Evolutionary conservation across 2,888 invertebrate genomes (phyloP).

Genomic region (Aproaerema taeniolella): DNA sequence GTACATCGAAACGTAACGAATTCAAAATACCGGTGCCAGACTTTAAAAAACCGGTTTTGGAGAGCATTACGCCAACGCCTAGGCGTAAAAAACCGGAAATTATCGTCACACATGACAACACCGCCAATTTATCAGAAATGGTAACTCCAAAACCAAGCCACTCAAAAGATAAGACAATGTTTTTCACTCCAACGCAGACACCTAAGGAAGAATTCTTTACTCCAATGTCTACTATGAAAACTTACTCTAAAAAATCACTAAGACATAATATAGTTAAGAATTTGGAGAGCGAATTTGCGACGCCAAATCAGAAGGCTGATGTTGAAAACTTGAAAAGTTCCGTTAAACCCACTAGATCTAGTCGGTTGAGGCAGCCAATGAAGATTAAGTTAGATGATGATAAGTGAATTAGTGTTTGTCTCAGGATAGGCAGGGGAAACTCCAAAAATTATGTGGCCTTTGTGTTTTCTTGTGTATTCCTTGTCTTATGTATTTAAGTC

Average conservation of each 20-base stretch:
- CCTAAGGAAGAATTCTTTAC: slow-evolving; percentile 55
- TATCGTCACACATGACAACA: slow-evolving; percentile 22
- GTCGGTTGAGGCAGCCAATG: too few relatives aligned
- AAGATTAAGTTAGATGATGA: too few relatives aligned
- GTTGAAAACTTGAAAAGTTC: neutral
- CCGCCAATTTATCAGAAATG: neutral
- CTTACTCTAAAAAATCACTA: slow-evolving; percentile 39
- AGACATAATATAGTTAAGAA: slow-evolving; percentile 50
- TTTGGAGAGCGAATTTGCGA: slow-evolving; percentile 50
- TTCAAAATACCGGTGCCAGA: slow-evolving; percentile 58
- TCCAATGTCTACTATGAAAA: slow-evolving; percentile 46
- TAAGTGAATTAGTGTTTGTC: too few relatives aligned
- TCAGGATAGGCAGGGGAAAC: too few relatives aligned
- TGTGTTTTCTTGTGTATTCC: too few relatives aligned
- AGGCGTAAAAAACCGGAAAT: slow-evolving; percentile 22
- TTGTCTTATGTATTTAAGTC: too few relatives aligned
- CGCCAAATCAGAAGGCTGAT: slow-evolving; percentile 27
- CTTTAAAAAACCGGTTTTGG: slow-evolving; percentile 37
- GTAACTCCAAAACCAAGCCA: slow-evolving; percentile 20
- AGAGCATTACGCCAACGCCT: slow-evolving; percentile 45
- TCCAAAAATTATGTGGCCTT: too few relatives aligned
- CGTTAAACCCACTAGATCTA: too few relatives aligned
- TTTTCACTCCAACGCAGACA: slow-evolving; percentile 41
- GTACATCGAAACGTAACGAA: slow-evolving; percentile 23
- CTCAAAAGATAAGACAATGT: slow-evolving; percentile 27